Conservation (phyloP, 1,140 invertebrate species). For the Eubasilissa regina region DNA sequence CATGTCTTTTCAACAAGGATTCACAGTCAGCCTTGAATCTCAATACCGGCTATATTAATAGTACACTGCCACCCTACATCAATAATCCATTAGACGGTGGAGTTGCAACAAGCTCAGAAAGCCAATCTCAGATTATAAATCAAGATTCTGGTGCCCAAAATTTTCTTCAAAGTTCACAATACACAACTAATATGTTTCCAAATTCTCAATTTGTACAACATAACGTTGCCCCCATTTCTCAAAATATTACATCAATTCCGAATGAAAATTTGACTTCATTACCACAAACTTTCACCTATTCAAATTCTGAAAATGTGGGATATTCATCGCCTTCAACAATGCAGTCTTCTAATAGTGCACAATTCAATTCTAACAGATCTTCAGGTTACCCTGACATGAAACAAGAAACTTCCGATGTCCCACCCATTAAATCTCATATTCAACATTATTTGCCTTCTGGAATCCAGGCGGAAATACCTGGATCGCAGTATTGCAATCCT, state of each 20-base stretch:
- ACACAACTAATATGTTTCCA: slow-evolving; percentile 4
- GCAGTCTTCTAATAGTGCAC: neutral
- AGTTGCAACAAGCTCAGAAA: slow-evolving; percentile 2
- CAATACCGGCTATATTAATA: neutral
- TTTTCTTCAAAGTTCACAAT: slow-evolving; percentile 4
- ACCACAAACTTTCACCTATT: neutral
- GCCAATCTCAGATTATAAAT: neutral
- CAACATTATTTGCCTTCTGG: slow-evolving; percentile 62
- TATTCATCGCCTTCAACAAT: slow-evolving; percentile 10
- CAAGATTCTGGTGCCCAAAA: slow-evolving; percentile 13
- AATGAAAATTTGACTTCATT: slow-evolving; percentile 26
- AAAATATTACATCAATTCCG: slow-evolving; percentile 5
- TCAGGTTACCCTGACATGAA: slow-evolving; percentile 54
- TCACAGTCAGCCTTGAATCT: neutral
- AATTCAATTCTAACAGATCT: slow-evolving; percentile 18
- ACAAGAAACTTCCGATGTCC: slow-evolving; percentile 64
- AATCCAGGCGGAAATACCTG: neutral
- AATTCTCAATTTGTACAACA: slow-evolving; percentile 3
- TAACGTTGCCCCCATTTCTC: neutral
- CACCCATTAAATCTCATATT: slow-evolving; percentile 69
- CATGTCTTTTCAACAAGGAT: neutral
- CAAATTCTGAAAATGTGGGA: slow-evolving; percentile 19
- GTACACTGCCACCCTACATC: neutral
- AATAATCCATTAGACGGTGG: neutral
- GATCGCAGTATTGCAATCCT: slow-evolving; percentile 18